phyloP scores from a whole-genome alignment of 23 tunicate species.

The Trididemnum clinides region DNA sequence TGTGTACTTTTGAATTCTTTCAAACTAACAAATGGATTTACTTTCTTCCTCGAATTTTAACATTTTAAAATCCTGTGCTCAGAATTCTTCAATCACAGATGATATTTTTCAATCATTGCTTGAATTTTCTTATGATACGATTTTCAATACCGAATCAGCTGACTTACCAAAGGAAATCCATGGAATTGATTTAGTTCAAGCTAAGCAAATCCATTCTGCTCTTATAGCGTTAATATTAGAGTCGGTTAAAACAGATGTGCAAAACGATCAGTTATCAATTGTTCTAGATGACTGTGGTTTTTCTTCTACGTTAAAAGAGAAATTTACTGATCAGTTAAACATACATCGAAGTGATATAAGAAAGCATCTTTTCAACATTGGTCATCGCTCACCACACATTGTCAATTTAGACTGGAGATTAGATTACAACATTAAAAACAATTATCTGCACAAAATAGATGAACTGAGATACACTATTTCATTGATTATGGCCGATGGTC shows the following conservation, averaged over 20 bases:
- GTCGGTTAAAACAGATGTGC: conserved; percentile 63
- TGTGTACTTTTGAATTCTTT: no score
- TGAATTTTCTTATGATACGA: neutral
- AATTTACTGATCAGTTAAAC: conserved; percentile 17
- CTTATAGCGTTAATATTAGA: conserved; percentile 55
- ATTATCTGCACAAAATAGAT: conserved; percentile 59
- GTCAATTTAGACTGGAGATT: conserved; percentile 75
- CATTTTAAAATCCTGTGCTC: conserved; percentile 24
- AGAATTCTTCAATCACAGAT: neutral
- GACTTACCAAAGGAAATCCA: neutral
- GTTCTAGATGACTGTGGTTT: conserved; percentile 76
- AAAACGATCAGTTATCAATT: conserved; percentile 63
- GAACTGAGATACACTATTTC: conserved; percentile 64
- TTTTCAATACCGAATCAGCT: neutral
- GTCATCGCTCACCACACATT: conserved; percentile 43
- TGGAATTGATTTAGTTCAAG: neutral
- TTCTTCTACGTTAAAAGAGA: conserved; percentile 34
- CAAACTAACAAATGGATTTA: conserved; percentile 60
- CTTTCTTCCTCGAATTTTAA: neutral
- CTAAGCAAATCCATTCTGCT: conserved; percentile 46
- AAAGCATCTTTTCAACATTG: conserved; percentile 30
- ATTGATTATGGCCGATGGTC: conserved; percentile 37
- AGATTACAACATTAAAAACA: conserved; percentile 83
- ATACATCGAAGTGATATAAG: conserved; percentile 24
- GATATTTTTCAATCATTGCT: conserved; percentile 1